Conservation (phyloP, 1,140 invertebrate species). For the Elymnias hypermnestra region DNA sequence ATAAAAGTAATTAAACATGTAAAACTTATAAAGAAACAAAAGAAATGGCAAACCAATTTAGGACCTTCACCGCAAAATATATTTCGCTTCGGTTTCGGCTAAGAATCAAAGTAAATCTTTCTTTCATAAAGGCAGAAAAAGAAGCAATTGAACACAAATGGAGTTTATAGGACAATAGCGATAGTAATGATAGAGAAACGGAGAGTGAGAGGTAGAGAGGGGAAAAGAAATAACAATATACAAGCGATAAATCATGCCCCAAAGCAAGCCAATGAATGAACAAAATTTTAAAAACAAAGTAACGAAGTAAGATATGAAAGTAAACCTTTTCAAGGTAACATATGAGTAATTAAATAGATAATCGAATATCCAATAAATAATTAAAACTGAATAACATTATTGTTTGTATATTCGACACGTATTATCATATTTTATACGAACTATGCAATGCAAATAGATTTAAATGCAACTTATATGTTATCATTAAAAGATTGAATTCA, state of each 20-base stretch:
- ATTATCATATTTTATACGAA: not conserved
- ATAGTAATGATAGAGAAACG: conserved; percentile 1
- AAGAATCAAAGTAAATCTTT: no score
- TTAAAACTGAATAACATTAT: not conserved
- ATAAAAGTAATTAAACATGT: not conserved
- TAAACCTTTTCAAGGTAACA: not conserved
- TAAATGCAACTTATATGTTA: no score
- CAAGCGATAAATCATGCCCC: conserved; percentile 11
- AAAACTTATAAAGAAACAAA: not conserved
- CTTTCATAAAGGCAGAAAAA: no score
- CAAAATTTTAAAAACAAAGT: not conserved
- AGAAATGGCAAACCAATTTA: not conserved
- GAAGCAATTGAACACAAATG: no score
- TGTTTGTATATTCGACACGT: not conserved
- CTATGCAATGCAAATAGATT: conserved; percentile 1
- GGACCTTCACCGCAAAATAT: no score
- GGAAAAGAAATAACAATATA: not conserved
- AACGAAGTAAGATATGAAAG: not conserved
- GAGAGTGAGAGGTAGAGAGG: not conserved
- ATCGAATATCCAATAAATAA: not conserved
- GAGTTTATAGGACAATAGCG: no score
- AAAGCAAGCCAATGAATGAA: conserved; percentile 2
- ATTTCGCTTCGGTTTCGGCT: no score
- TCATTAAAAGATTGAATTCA: no score
- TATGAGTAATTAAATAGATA: not conserved